Percentiles rank a stretch among this genome's conserved stretches.
phyloP scores from a whole-genome alignment of 2,888 invertebrate species.

The Cerceris rybyensis region DNA sequence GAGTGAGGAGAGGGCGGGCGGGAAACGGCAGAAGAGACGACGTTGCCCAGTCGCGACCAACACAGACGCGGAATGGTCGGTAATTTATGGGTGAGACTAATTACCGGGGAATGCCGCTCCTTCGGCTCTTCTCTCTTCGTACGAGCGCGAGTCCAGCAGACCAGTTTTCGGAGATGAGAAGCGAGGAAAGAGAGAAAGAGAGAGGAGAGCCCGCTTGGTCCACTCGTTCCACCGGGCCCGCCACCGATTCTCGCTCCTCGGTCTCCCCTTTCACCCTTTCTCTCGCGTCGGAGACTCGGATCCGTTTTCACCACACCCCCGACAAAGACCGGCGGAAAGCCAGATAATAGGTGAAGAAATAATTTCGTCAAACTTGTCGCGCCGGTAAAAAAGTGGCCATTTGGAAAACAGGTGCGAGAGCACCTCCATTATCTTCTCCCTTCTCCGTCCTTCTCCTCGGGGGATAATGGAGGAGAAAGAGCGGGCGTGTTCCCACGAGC shows the following conservation, averaged over 20 bases:
- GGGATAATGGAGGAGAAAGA: conserved; percentile 64
- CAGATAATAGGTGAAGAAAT: background rate
- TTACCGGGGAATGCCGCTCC: conserved; percentile 80
- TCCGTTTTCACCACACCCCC: too few relatives aligned
- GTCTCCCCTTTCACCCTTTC: conserved; percentile 11
- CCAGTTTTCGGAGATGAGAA: conserved; percentile 67
- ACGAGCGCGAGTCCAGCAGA: conserved; percentile 62
- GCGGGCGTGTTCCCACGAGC: conserved; percentile 71
- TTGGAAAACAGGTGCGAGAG: conserved; percentile 41
- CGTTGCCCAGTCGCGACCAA: conserved; percentile 70
- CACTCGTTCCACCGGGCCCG: conserved; percentile 21
- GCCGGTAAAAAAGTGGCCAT: conserved; percentile 9
- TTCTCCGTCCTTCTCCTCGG: background rate
- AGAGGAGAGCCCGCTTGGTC: conserved; percentile 48
- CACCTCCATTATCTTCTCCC: background rate
- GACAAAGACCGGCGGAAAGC: background rate
- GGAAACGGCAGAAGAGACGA: conserved; percentile 37
- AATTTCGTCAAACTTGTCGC: conserved; percentile 13
- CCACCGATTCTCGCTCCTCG: conserved; percentile 23
- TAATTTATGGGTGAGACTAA: conserved; percentile 80
- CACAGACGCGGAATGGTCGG: conserved; percentile 77
- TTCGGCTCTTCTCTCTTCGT: conserved; percentile 71
- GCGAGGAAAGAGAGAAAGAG: background rate
- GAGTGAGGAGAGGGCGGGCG: conserved; percentile 3
- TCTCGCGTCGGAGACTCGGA: conserved; percentile 13